These are phyloP conservation scores for Melanitta fusca DNA, from an alignment of 2,797 vertebrate genomes.

Conservation along the genomic window DNA sequence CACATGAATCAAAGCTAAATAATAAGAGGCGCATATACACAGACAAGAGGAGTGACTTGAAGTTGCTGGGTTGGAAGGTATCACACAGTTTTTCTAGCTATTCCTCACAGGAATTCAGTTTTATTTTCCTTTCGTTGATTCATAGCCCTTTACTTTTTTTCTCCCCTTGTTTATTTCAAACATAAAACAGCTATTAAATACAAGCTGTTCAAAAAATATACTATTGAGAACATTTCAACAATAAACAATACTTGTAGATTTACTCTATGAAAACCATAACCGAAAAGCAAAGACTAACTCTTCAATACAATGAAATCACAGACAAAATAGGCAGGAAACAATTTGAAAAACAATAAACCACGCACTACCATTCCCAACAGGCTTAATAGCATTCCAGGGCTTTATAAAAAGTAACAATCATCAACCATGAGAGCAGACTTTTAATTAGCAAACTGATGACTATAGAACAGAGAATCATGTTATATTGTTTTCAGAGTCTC, in stretches of 20 bases:
- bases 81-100: neutral
- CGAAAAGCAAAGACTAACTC: constrained; percentile 26
- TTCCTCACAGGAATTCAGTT: constrained; percentile 6
- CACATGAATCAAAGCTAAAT: neutral
- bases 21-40: neutral
- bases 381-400: constrained; percentile 41
- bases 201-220: constrained; percentile 46
- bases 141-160: neutral
- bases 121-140: constrained; percentile 43
- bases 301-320: neutral
- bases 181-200: constrained; percentile 40
- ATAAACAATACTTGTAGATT: constrained; percentile 54
- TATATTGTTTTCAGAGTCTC: constrained; percentile 26
- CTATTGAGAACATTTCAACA: constrained; percentile 44
- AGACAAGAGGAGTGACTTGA: constrained; percentile 7
- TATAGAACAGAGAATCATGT: neutral
- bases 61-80: constrained; percentile 22
- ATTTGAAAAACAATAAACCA: constrained; percentile 4
- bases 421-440: constrained; percentile 31
- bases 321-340: neutral
- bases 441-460: constrained; percentile 57
- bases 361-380: neutral
- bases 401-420: constrained; percentile 40
- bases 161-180: constrained; percentile 36
- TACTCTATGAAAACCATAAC: constrained; percentile 35